Evolutionary conservation across 2,888 invertebrate genomes (phyloP), one percentile per base, ranked within the genome.

Genomic region (Strigamia crassipes): DNA sequence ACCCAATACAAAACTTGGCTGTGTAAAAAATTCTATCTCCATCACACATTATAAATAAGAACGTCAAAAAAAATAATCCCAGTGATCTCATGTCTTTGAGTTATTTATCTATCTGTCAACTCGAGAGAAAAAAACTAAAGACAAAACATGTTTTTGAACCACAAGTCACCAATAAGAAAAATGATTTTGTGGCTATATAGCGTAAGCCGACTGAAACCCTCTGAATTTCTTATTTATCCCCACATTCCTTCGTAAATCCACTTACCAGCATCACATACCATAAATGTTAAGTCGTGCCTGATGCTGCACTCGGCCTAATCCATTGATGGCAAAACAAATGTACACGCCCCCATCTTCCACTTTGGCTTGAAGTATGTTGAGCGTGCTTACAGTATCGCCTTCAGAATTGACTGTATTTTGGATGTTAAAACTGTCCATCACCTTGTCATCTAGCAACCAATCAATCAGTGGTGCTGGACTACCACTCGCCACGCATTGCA

Each of bases 391-490:
- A 27, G 42, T 80, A 27, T 80, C 80, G 15, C 80, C 80, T 27
- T 73, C 73, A 73, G 27, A 27, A 31, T 73, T 73, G 3, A 73
- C 27, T 27, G 73, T 73, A 15, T 73, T 31, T 27, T 80, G 23
- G 18, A 34, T 21, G 80, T 80, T 80, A 21, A 46, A 23, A 21
- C 31, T 51, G 31, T 80, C 80, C 80, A 42, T 41, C n/a, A 80
- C 12, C 23, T 27, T 42, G 46, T 51, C 94, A 87, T 96, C 96
- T 82, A 96, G 90, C 87, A 94, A 93, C 97, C 97, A 97, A 21
- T 93, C 92, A 86, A 97, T 95, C 89, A 95, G 94, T 78, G 97
- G 97, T 0, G 95, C 94, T 0, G 97, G 97, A 89, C 96, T 97
- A 80, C 97, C 97, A 83, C 96, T 94, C 8, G 96, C 97, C 80